Percentiles rank a stretch among this genome's conserved stretches.
These are phyloP conservation scores for Tetranychus urticae DNA, from an alignment of 1,140 invertebrate genomes.

Conservation along the genomic window DNA sequence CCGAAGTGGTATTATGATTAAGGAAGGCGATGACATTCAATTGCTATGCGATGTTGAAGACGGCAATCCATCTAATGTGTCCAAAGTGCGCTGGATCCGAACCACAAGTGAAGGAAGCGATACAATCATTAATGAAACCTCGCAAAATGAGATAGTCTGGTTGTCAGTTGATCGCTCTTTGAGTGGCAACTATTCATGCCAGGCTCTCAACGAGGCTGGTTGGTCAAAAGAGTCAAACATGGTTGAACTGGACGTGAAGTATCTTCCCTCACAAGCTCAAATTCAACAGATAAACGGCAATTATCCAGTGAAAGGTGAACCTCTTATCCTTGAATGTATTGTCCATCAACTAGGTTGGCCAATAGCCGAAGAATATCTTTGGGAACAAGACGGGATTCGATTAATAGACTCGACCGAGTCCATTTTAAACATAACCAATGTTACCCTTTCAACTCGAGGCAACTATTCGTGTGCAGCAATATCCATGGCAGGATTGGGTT, in stretches of 20 bases:
- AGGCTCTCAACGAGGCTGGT: slow-evolving; percentile 56
- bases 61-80: slow-evolving; percentile 26
- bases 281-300: slow-evolving; percentile 1
- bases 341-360: slow-evolving; percentile 54
- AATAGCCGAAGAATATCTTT: slow-evolving; percentile 25
- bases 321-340: slow-evolving; percentile 48
- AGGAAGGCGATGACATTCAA: slow-evolving; percentile 40
- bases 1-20: slow-evolving; percentile 22
- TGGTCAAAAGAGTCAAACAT: slow-evolving; percentile 34
- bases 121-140: slow-evolving; percentile 32
- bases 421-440: slow-evolving; percentile 8
- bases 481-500: slow-evolving; percentile 53
- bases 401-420: slow-evolving; percentile 5
- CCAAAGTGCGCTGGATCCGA: slow-evolving; percentile 42
- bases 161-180: slow-evolving; percentile 47
- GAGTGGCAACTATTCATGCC: slow-evolving; percentile 75
- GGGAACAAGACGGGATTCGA: slow-evolving; percentile 10
- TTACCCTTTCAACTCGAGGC: slow-evolving; percentile 8
- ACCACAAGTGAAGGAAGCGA: slow-evolving; percentile 30
- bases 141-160: slow-evolving; percentile 20
- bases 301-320: slow-evolving; percentile 35
- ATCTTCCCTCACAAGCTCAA: slow-evolving; percentile 17
- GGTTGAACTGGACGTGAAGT: slow-evolving; percentile 4
- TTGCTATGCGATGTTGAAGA: slow-evolving; percentile 46
- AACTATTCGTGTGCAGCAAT: slow-evolving; percentile 53